Evolutionary conservation across 2,113 vertebrate genomes (phyloP), one percentile per base, ranked within the genome.

Genomic region (Baryphthengus martii): DNA sequence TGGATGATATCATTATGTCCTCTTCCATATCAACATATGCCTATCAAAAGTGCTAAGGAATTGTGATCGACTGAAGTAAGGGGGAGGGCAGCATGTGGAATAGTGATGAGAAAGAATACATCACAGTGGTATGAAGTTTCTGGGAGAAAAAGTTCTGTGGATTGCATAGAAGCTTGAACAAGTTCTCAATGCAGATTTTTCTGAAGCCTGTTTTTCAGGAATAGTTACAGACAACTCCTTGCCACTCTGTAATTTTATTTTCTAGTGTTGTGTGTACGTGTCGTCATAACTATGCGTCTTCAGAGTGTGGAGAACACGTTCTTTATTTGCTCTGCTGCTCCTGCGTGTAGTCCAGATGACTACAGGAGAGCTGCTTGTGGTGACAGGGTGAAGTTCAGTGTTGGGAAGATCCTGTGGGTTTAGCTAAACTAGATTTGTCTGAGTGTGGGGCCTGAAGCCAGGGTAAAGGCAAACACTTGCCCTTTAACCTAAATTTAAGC

Each of bases 21-120:
- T 83, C 39, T 96, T 96, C 59, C 39, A 74, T 74, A 59, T 95
- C 90, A 88, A 78, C 83, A 59, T 91, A 93, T 62, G 81, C 53
- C 91, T 66, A 93, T 91, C 78, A 92, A 89, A 97, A 96, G 37
- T 55, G 73, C 75, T 82, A 80, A 82, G 67, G 90, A 91, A 88
- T 90, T 85, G 63, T 72, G 74, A 91, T 96, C 37, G 72, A 6
- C 53, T 70, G 72, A 88, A 96, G 28, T 79, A 77, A 91, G 45
- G 42, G 53, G 45, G 58, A 85, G 33, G 28, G 55, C 29, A 89
- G 29, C 17, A 40, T 47, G 59, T 33, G 23, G 83, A 83, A 45
- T 50, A 94, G 50, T 29, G 59, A 79, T 85, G 74, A 82, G 74
- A 88, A 65, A 73, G 49, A 31, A 73, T 45, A 62, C 52, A 31